phyloP scores from a whole-genome alignment of 1,140 invertebrate species.

The Dreissena polymorpha region DNA sequence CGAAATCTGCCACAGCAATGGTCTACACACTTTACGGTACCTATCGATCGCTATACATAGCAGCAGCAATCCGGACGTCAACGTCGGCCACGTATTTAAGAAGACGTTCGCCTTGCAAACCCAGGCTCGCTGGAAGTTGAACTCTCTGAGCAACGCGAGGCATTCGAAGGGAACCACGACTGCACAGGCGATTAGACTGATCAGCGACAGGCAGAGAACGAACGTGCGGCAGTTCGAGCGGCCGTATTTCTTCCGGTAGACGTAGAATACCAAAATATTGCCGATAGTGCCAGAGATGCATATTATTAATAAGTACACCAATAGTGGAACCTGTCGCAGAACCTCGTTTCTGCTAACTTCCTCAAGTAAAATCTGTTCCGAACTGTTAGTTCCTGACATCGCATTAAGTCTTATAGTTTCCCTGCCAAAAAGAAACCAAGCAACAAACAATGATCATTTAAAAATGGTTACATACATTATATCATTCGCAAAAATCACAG shows the following conservation, averaged over 20 bases:
- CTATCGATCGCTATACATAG: conserved; percentile 39
- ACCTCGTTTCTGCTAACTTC: conserved; percentile 38
- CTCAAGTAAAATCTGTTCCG: neutral
- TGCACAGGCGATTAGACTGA: conserved; percentile 19
- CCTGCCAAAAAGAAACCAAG: no score
- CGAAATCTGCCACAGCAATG: conserved; percentile 41
- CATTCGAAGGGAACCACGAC: conserved; percentile 25
- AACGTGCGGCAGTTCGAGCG: conserved; percentile 13
- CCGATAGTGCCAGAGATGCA: conserved; percentile 20
- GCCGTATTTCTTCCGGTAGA: conserved; percentile 44
- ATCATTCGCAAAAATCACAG: no score
- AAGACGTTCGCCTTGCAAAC: conserved; percentile 28
- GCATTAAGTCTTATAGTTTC: no score
- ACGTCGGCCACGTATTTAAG: conserved; percentile 24
- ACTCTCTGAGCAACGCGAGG: neutral
- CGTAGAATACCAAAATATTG: conserved; percentile 52
- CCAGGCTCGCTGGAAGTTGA: conserved; percentile 3
- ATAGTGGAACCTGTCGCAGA: conserved; percentile 10
- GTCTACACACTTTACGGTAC: conserved; percentile 48
- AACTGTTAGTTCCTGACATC: no score
- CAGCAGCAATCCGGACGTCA: conserved; percentile 26
- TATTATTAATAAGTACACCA: conserved; percentile 33
- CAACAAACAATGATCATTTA: no score
- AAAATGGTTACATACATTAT: no score
- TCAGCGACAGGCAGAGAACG: conserved; percentile 18